Evolutionary conservation across 2,113 vertebrate species (phyloP).

Genomic region (Vidua chalybeata): DNA sequence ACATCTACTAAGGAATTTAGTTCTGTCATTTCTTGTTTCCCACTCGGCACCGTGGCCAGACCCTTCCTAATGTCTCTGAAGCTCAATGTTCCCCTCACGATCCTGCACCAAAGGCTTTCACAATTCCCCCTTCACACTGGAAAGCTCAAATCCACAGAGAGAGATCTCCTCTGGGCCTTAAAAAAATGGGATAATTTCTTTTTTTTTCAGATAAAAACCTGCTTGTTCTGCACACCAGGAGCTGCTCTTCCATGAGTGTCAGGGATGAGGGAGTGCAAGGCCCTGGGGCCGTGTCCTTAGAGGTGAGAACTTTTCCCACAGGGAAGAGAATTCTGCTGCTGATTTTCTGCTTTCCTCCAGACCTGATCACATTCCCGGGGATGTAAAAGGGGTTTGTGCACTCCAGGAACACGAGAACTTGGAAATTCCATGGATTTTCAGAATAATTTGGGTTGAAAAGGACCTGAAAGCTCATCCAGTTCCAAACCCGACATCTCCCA

Average conservation of each 20-base stretch:
- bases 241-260: neutral
- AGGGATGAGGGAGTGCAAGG: neutral
- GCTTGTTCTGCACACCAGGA: neutral
- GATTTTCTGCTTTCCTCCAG: neutral
- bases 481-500: neutral
- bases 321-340: neutral
- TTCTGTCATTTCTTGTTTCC: neutral
- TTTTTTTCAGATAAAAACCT: neutral
- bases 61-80: neutral
- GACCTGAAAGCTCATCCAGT: neutral
- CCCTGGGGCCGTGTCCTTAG: rapidly evolving
- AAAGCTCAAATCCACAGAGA: neutral
- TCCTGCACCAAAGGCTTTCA: neutral
- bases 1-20: neutral
- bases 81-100: rapidly evolving
- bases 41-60: neutral
- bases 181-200: neutral
- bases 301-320: neutral
- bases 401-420: neutral
- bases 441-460: neutral
- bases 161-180: neutral
- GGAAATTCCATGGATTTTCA: neutral
- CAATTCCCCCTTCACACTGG: neutral
- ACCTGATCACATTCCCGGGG: rapidly evolving
- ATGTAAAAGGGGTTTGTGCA: neutral